Conservation (phyloP, 2,797 vertebrate species). For the Aphelocoma californica region DNA sequence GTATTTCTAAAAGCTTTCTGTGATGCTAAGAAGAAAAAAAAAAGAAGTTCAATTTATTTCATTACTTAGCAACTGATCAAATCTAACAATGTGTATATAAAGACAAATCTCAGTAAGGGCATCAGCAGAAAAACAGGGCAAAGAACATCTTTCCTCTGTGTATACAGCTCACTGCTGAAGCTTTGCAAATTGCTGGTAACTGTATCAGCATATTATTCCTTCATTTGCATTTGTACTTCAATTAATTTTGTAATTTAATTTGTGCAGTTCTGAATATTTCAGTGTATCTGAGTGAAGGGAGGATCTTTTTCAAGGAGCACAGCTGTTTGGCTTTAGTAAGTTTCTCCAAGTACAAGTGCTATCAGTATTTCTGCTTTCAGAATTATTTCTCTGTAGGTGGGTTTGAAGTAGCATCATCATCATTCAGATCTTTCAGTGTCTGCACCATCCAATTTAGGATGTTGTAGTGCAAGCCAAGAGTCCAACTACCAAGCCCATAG, state of each 20-base stretch:
- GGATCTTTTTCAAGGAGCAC: neutral
- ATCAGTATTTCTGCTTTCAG: neutral
- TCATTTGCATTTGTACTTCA: slow-evolving; percentile 32
- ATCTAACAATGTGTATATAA: neutral
- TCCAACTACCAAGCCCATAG: neutral
- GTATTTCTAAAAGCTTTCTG: neutral
- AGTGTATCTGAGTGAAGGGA: neutral
- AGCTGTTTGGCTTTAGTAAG: neutral
- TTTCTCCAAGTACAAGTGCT: neutral
- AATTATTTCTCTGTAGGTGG: neutral
- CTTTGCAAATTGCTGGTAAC: slow-evolving; percentile 18
- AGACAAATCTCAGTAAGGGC: neutral
- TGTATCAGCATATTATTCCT: neutral
- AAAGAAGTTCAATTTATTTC: neutral
- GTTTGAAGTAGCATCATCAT: neutral
- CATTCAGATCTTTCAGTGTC: neutral
- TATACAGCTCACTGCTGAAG: neutral
- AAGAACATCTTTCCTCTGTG: neutral
- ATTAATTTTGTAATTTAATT: slow-evolving; percentile 48
- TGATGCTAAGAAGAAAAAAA: neutral
- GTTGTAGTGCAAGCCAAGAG: neutral
- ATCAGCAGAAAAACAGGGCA: neutral
- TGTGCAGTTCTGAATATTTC: neutral
- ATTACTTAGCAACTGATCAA: slow-evolving; percentile 3
- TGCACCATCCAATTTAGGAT: neutral